A percentile compares a stretch with the other conserved stretches of the same genome.
Evolutionary conservation across 2,113 vertebrate species (phyloP).

Genomic region (Cyprinodon variegatus): DNA sequence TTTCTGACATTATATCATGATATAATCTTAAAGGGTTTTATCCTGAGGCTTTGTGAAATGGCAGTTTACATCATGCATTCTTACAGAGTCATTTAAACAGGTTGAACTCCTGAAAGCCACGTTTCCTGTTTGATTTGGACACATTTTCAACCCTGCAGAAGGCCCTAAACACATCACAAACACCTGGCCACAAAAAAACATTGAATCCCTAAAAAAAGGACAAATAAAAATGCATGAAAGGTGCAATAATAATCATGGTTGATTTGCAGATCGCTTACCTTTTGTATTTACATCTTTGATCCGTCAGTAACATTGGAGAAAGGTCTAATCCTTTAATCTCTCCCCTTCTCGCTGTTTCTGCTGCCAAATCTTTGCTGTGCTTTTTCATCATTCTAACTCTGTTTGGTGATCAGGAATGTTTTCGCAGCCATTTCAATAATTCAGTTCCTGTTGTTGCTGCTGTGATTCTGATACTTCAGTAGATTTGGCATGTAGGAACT

Average conservation of each 20-base stretch:
- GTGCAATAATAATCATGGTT: conserved; percentile 27
- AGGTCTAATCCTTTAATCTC: conserved; percentile 61
- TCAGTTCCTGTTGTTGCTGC: conserved; percentile 28
- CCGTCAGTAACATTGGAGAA: conserved; percentile 54
- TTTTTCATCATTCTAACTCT: conserved; percentile 40
- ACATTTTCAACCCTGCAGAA: neutral
- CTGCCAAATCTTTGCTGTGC: conserved; percentile 50
- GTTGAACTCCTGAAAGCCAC: neutral
- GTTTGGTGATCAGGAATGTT: conserved; percentile 20
- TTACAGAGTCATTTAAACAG: neutral
- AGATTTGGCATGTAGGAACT: conserved; percentile 46
- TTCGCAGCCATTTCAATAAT: conserved; percentile 28
- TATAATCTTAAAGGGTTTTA: too few relatives aligned
- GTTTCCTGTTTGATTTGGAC: neutral
- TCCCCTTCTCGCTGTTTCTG: conserved; percentile 19
- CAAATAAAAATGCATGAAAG: conserved; percentile 14
- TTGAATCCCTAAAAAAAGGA: conserved; percentile 23
- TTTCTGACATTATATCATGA: neutral
- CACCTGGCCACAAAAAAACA: neutral
- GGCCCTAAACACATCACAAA: neutral
- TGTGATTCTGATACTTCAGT: conserved; percentile 46
- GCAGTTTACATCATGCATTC: neutral
- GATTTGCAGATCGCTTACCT: conserved; percentile 37
- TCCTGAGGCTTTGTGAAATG: neutral
- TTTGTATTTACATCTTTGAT: conserved; percentile 47